Evolutionary conservation across 2,797 vertebrate species (phyloP), one percentile per base, ranked within the genome.

Genomic region (Liasis olivaceus): DNA sequence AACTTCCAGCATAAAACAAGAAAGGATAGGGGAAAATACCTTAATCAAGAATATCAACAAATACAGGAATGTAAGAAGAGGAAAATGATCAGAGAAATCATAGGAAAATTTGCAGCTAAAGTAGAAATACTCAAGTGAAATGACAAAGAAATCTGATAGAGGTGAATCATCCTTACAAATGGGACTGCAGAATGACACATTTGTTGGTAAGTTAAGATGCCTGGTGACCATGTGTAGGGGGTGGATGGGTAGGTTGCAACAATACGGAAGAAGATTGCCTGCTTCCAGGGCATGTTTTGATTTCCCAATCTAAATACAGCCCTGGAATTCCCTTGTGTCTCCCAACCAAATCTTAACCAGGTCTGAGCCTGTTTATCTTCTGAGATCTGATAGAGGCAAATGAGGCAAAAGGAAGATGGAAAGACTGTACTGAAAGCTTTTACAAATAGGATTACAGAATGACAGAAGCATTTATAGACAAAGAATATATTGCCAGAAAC

Each of bases 331-430:
- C 56, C 28, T 31, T 7, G 58, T 87, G 47, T 60, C 58, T 87
- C 58, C 85, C 58, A 87, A 36, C 26, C 51, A 86, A 31, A 6
- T 58, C 54, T 58, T 86, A 56, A 31, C n/a, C 54, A 86, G 85
- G 85, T 86, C 85, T 86, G 85, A 87, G 17, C 58, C 56, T 87
- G 85, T 59, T 87, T 87, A 60, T 58, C 85, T 60, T 87, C 56
- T 60, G 85, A 24, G 36, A 87, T 60, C 59, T 59, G 85, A 36
- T 60, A 60, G 31, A 59, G 59, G n/a, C 85, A 87, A 60, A 81
- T 81, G 42, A 81, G 36, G 42, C 36, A 4, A 81, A 81, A 81
- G 72, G 72, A 81, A 81, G 72, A 81, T 81, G 20, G 72, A 7
- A 81, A 47, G 72, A 81, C 36, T 47, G 9, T 81, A 81, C 9